These are phyloP conservation scores for Paratrypauchen microcephalus DNA, from an alignment of 2,797 vertebrate species.

Conservation along the genomic window DNA sequence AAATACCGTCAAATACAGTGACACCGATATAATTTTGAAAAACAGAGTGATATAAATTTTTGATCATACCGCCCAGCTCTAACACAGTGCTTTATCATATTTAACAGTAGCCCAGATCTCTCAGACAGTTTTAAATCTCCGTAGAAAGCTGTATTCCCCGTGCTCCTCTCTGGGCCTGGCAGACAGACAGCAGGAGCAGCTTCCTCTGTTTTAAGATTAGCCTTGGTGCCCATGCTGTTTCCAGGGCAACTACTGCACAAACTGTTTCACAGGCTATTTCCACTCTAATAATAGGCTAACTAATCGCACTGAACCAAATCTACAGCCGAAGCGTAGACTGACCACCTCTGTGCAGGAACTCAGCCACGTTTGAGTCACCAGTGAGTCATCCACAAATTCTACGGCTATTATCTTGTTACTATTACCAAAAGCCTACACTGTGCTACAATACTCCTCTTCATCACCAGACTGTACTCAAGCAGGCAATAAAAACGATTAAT, in stretches of 20 bases:
- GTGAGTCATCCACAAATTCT: slow-evolving; percentile 5
- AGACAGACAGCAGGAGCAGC: slow-evolving; percentile 24
- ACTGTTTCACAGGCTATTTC: slow-evolving; percentile 84
- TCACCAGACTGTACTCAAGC: background rate
- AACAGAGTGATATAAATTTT: too few relatives aligned
- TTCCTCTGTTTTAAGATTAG: slow-evolving; percentile 75
- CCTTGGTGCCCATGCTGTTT: slow-evolving; percentile 84
- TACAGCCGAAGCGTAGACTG: slow-evolving; percentile 20
- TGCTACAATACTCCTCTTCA: background rate
- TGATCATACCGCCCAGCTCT: too few relatives aligned
- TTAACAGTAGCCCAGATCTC: background rate
- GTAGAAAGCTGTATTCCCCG: slow-evolving; percentile 15
- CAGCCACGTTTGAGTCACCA: slow-evolving; percentile 42
- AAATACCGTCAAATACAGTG: too few relatives aligned
- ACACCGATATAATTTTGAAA: too few relatives aligned
- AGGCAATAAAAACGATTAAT: background rate
- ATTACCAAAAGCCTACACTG: background rate
- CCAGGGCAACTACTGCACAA: slow-evolving; percentile 89
- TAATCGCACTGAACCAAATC: slow-evolving; percentile 82
- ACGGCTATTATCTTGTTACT: background rate
- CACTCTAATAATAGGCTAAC: slow-evolving; percentile 89
- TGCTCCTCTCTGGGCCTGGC: slow-evolving; percentile 21
- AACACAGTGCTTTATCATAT: too few relatives aligned
- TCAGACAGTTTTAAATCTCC: background rate
- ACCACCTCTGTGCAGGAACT: slow-evolving; percentile 48